Conservation (phyloP, 1,140 invertebrate species). For the Trinorchestia longiramus region DNA sequence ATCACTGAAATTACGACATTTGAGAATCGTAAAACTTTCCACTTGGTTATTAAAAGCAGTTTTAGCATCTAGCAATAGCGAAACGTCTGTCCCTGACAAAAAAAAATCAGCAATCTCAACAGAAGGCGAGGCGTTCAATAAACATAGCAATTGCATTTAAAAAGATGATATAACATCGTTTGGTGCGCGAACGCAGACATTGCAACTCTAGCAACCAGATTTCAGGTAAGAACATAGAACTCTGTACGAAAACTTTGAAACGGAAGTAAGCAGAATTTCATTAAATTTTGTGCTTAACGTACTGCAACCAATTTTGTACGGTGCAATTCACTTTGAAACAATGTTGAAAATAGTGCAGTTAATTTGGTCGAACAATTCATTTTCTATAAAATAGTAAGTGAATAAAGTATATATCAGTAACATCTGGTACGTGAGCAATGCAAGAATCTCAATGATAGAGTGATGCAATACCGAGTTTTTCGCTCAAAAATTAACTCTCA, state of each 20-base stretch:
- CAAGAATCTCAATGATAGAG: no score
- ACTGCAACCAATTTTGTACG: not conserved
- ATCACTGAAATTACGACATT: not conserved
- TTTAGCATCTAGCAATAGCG: not conserved
- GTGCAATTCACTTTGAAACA: no score
- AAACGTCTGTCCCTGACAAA: not conserved
- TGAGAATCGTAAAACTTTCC: not conserved
- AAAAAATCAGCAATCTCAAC: not conserved
- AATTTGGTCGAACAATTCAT: no score
- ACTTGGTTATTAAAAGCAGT: not conserved
- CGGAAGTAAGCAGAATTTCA: not conserved
- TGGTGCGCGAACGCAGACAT: not conserved
- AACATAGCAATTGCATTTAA: not conserved
- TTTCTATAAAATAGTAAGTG: no score
- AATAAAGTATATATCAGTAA: no score
- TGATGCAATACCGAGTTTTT: no score
- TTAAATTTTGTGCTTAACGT: not conserved
- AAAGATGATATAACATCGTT: not conserved
- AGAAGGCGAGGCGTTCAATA: not conserved
- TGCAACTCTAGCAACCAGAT: not conserved
- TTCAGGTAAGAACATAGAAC: not conserved
- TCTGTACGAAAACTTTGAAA: not conserved
- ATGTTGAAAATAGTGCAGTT: no score
- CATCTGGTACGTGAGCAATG: no score
- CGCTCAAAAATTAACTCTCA: no score